Evolutionary conservation across 2,797 vertebrate genomes (phyloP).

Genomic region (Enoplosus armatus): DNA sequence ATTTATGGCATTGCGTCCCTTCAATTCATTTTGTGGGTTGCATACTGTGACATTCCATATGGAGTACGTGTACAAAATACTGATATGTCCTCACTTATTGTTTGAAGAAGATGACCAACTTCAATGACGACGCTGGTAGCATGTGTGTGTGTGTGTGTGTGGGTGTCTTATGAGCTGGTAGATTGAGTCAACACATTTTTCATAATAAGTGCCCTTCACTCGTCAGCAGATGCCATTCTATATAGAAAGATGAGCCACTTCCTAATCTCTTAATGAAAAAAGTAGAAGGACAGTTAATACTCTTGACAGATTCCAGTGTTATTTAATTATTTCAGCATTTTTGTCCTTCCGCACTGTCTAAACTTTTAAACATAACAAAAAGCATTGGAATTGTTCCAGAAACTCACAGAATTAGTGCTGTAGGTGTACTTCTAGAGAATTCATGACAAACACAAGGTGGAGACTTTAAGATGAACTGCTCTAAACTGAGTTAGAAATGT

Average conservation of each 20-base stretch:
- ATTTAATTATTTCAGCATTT: constrained; percentile 54
- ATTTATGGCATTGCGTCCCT: constrained; percentile 1
- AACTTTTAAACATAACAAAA: constrained; percentile 30
- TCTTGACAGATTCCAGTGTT: constrained; percentile 47
- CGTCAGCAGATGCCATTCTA: constrained; percentile 57
- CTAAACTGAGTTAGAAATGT: not conserved
- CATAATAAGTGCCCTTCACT: constrained; percentile 65
- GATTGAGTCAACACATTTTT: constrained; percentile 66
- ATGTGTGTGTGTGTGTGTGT: constrained; percentile 3
- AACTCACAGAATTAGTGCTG: not conserved
- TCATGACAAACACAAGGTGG: not conserved
- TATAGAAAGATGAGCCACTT: constrained; percentile 57
- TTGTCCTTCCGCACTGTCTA: constrained; percentile 41
- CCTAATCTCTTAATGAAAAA: constrained; percentile 70
- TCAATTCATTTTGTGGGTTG: constrained; percentile 12
- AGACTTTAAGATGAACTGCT: not conserved
- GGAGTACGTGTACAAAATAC: constrained; percentile 5
- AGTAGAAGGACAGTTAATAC: constrained; percentile 48
- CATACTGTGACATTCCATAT: not conserved
- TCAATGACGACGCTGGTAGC: constrained; percentile 7
- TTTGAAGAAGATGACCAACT: constrained; percentile 21
- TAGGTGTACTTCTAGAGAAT: not conserved
- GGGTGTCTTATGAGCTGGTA: constrained; percentile 25
- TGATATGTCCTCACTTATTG: constrained; percentile 15
- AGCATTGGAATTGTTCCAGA: not conserved